These are phyloP conservation scores for Hymenochirus boettgeri DNA, from an alignment of 2,113 vertebrate genomes.

Conservation along the genomic window DNA sequence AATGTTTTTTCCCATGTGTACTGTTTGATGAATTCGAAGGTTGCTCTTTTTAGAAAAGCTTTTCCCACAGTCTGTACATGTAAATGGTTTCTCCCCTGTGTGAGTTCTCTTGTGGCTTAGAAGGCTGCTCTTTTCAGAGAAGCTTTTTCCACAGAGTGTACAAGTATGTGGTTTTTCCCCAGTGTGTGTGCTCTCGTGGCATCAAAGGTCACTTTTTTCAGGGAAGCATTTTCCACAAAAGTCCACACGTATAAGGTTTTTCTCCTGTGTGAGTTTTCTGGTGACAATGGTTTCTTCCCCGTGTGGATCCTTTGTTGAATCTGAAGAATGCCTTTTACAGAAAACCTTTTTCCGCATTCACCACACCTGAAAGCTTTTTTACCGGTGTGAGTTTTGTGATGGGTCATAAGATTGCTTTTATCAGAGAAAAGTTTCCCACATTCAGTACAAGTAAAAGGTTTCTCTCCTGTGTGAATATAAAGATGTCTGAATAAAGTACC, in stretches of 20 bases:
- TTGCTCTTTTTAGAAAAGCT: conserved; percentile 50
- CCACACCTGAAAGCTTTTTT: too few relatives aligned
- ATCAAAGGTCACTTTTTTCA: too few relatives aligned
- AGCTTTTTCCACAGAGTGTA: conserved; percentile 53
- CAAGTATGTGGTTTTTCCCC: conserved; percentile 57
- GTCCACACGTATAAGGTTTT: too few relatives aligned
- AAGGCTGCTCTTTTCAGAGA: conserved; percentile 52
- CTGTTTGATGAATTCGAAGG: too few relatives aligned
- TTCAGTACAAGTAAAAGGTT: background rate
- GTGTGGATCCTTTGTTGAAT: too few relatives aligned
- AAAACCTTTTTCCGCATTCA: too few relatives aligned
- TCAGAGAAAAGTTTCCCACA: background rate
- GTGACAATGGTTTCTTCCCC: background rate
- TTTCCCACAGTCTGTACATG: conserved; percentile 41
- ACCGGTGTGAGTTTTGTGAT: too few relatives aligned
- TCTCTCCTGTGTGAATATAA: conserved; percentile 1
- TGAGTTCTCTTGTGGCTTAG: conserved; percentile 53
- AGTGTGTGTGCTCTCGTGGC: conserved; percentile 42
- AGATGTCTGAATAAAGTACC: conserved; percentile 36
- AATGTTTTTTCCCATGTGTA: too few relatives aligned
- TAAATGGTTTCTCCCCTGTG: conserved; percentile 15
- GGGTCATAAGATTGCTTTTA: too few relatives aligned
- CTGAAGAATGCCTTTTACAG: too few relatives aligned
- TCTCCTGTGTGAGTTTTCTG: too few relatives aligned
- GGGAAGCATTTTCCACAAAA: too few relatives aligned